Conservation (phyloP, 1,140 invertebrate species). For the Diorhabda carinulata region DNA sequence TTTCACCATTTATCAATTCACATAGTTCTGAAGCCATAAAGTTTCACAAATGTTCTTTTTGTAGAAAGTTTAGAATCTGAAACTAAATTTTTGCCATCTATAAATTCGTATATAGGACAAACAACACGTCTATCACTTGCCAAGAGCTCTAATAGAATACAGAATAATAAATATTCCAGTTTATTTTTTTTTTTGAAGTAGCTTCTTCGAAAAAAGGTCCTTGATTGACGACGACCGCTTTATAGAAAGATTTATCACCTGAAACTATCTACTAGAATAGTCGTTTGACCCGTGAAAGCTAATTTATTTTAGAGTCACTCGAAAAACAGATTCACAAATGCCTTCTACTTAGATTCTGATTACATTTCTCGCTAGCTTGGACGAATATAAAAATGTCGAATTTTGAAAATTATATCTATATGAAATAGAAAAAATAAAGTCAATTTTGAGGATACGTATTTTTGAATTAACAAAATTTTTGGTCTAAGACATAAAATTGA, state of each 20-base stretch:
- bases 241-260: constrained; percentile 2
- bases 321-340: background rate
- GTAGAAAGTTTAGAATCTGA: too few relatives aligned
- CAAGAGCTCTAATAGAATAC: too few relatives aligned
- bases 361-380: background rate
- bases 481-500: too few relatives aligned
- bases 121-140: too few relatives aligned
- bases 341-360: background rate
- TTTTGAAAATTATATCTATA: background rate
- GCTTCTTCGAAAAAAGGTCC: background rate
- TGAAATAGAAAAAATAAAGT: too few relatives aligned
- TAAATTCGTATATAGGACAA: too few relatives aligned
- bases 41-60: too few relatives aligned
- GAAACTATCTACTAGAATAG: background rate
- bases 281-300: constrained; percentile 1
- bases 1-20: too few relatives aligned
- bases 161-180: background rate
- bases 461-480: too few relatives aligned
- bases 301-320: background rate
- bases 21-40: too few relatives aligned
- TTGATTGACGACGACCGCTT: background rate
- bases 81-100: too few relatives aligned
- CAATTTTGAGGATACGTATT: too few relatives aligned
- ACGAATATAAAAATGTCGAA: background rate
- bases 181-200: background rate